Evolutionary conservation across 1,140 invertebrate species (phyloP).

Genomic region (Berghia stephanieae): DNA sequence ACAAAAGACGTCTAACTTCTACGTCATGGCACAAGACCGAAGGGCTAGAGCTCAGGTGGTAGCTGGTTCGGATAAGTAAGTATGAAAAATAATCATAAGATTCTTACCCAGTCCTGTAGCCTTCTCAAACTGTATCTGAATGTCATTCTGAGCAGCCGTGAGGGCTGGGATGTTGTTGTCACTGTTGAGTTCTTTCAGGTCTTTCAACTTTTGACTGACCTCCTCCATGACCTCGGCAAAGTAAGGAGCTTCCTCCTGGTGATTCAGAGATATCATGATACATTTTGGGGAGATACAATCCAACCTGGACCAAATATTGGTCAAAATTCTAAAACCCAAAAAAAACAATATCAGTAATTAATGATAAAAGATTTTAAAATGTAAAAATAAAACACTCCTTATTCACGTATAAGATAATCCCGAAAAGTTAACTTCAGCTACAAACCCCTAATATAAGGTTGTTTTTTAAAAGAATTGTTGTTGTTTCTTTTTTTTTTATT

Average conservation of each 20-base stretch:
- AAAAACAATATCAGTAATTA: too few species aligned
- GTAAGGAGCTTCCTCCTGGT: constrained; percentile 81
- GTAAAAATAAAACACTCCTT: not conserved
- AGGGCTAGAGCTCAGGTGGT: too few species aligned
- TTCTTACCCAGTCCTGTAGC: constrained; percentile 72
- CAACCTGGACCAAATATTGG: not conserved
- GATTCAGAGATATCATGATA: not conserved
- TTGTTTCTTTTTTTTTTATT: too few species aligned
- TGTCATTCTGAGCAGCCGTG: constrained; percentile 74
- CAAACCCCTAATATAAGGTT: too few species aligned
- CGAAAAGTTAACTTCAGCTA: too few species aligned
- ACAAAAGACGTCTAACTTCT: too few species aligned
- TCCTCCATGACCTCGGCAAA: constrained; percentile 80
- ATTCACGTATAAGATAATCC: too few species aligned
- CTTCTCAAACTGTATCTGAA: constrained; percentile 82
- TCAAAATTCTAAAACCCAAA: not conserved
- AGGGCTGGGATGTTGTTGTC: constrained; percentile 77
- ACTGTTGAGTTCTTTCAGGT: constrained; percentile 82
- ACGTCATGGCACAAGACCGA: too few species aligned
- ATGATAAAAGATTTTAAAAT: not conserved
- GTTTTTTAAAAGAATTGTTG: too few species aligned
- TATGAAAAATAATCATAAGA: not conserved
- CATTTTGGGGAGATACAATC: not conserved
- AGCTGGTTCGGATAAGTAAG: too few species aligned
- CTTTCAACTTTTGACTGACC: constrained; percentile 81